Conservation (phyloP, 2,113 vertebrate species). For the Hyperoodon ampullatus region DNA sequence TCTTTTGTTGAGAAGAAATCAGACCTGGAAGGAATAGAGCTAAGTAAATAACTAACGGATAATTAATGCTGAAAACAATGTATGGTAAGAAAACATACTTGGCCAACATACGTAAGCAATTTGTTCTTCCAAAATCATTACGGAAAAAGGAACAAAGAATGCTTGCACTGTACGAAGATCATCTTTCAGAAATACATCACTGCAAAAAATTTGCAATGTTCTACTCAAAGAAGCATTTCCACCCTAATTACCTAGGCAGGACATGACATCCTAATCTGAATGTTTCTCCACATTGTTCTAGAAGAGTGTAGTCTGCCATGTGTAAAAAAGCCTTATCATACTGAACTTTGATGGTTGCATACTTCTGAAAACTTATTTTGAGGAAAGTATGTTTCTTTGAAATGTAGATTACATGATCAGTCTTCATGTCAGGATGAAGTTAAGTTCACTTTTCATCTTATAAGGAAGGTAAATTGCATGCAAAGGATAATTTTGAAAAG, state of each 20-base stretch:
- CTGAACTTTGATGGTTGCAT: not conserved
- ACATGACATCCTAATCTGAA: constrained; percentile 1
- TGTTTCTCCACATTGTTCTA: not conserved
- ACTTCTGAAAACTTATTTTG: constrained; percentile 39
- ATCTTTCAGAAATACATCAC: constrained; percentile 33
- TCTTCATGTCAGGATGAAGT: constrained; percentile 16
- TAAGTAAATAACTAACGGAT: constrained; percentile 44
- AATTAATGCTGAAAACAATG: constrained; percentile 56
- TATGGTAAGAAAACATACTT: constrained; percentile 56
- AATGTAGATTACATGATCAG: not conserved
- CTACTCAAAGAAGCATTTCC: not conserved
- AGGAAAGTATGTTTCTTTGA: not conserved
- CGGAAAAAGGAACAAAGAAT: constrained; percentile 35
- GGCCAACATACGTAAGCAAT: constrained; percentile 17
- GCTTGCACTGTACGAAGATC: constrained; percentile 3
- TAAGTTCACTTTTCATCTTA: not conserved
- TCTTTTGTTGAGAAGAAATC: constrained; percentile 42
- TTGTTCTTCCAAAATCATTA: constrained; percentile 56
- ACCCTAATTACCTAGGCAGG: not conserved
- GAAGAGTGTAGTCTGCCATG: not conserved
- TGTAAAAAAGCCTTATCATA: not conserved
- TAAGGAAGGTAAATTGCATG: constrained; percentile 21
- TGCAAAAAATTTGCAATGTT: not conserved
- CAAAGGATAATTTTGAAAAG: constrained; percentile 20
- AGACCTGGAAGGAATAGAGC: constrained; percentile 24